phyloP scores from a whole-genome alignment of 1,140 invertebrate species.

The Eueides isabella region DNA sequence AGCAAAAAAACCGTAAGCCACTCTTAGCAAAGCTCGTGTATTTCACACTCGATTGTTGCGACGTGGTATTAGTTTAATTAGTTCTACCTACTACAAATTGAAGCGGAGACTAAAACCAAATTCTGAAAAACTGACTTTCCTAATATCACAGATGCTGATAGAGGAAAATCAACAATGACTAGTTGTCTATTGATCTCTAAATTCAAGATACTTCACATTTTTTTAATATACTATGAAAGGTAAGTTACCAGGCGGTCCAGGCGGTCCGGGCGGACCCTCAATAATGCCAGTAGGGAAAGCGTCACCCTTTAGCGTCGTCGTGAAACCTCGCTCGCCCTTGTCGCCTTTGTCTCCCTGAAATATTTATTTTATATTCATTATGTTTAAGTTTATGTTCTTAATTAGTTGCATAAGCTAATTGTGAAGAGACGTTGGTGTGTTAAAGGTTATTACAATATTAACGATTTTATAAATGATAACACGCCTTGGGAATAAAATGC shows the following conservation, averaged over 20 bases:
- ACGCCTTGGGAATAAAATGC: too few relatives aligned
- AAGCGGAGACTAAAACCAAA: neutral
- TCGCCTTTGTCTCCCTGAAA: constrained; percentile 93
- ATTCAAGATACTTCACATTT: too few relatives aligned
- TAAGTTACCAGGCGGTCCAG: constrained; percentile 91
- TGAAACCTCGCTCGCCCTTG: constrained; percentile 94
- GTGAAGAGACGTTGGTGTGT: too few relatives aligned
- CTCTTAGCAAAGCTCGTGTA: neutral
- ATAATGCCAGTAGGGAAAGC: constrained; percentile 95
- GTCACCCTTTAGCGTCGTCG: constrained; percentile 94
- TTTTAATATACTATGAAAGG: neutral
- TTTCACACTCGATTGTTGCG: neutral
- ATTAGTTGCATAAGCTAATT: neutral
- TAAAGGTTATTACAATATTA: too few relatives aligned
- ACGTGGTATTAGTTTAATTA: neutral
- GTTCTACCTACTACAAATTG: neutral
- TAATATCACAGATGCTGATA: neutral
- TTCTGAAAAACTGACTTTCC: neutral
- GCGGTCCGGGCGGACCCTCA: constrained; percentile 95
- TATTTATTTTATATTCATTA: neutral
- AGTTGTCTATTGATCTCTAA: neutral
- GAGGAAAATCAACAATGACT: neutral
- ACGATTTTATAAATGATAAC: too few relatives aligned
- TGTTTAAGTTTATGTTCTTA: neutral
- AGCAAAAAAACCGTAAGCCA: constrained; percentile 2